Conservation (phyloP, 2,888 invertebrate genomes). For the Lepidocyrtinus sp. region DNA sequence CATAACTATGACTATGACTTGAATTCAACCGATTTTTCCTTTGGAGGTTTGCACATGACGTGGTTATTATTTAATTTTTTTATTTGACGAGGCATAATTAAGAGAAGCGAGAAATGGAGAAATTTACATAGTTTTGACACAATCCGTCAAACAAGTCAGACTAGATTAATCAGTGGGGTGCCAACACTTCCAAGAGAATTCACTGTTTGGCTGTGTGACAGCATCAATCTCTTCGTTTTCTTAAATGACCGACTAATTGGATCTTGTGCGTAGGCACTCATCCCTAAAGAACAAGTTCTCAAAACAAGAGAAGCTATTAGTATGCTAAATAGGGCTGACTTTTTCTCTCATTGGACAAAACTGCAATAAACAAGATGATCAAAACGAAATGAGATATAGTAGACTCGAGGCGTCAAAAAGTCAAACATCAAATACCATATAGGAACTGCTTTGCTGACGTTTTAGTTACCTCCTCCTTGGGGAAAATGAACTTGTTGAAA, state of each 20-base stretch:
- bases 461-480: too few relatives aligned
- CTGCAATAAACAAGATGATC: conserved; percentile 23
- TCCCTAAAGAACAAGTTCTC: neutral
- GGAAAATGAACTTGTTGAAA: too few relatives aligned
- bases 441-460: too few relatives aligned
- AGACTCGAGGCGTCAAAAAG: neutral
- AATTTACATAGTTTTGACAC: conserved; percentile 6
- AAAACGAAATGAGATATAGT: neutral
- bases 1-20: neutral
- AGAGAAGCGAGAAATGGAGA: neutral
- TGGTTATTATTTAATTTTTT: too few relatives aligned
- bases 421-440: too few relatives aligned
- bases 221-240: neutral
- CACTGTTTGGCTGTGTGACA: too few relatives aligned
- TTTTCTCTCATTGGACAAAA: conserved; percentile 9
- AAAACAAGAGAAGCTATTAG: conserved; percentile 24
- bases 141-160: neutral
- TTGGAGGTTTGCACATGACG: neutral
- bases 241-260: conserved; percentile 12
- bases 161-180: conserved; percentile 13
- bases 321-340: conserved; percentile 39
- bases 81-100: too few relatives aligned
- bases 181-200: too few relatives aligned
- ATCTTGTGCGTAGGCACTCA: conserved; percentile 17
- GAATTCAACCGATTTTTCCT: neutral